Base-by-base conservation (phyloP, 2,113 vertebrate species). In the Steatornis caripensis region DNA sequence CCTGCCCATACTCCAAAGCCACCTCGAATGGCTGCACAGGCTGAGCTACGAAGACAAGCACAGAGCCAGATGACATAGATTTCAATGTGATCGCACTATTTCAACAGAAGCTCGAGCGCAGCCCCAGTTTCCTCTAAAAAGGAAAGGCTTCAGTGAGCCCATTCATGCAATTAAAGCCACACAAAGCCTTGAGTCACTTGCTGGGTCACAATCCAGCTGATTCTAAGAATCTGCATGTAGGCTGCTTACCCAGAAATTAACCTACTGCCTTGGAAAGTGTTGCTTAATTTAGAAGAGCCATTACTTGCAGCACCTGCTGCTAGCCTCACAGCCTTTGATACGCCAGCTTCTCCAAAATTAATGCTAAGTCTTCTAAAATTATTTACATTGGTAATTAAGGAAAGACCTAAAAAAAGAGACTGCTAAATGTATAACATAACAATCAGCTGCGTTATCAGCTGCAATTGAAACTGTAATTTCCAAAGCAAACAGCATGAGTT, bases 291-390 rank as follows among this genome's bases (percentile, higher is more conserved):
- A 94, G 96, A 86, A 84, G 83, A 95, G 76, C 69, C 76, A 96
- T 96, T 93, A 75, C 86, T 95, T 91, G 46, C 76, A 96, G 92
- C 95, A 95, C 92, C 97, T 96, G 96, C 97, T 96, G 95, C 95
- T 54, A 55, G 85, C 74, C 93, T 87, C 13, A 0, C 68, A 36
- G 92, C 51, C 81, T 81, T 37, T 29, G n/a, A 57, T 85, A 90
- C 0, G 1, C 74, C 65, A 94, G 80, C 84, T 87, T 53, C 89
- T 82, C 83, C 34, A 78, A 54, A 92, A 94, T 48, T 21, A 93
- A 84, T 23, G 72, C 68, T 41, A 87, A 72, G 22, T 77, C 83
- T 74, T 84, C 71, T 55, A 64, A 78, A 93, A 75, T 69, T 95
- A 93, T 94, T 96, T 96, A 92, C 80, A 36, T 62, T 86, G 94